Evolutionary conservation across 37 sponge, comb jelly and placozoan species (phyloP).

Genomic region (Spongilla lacustris): DNA sequence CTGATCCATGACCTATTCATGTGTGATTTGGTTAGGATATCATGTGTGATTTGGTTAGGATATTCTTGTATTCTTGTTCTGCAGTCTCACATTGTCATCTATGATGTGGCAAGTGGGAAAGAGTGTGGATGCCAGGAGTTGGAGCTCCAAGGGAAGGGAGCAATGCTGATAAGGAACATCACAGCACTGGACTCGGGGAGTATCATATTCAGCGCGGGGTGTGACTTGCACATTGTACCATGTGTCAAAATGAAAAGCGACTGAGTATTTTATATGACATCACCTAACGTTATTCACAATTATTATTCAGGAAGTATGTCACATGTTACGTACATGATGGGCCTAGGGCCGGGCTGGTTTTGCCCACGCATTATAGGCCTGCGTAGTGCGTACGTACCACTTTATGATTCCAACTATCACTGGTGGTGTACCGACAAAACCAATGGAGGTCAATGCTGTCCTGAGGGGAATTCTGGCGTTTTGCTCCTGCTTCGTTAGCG

Average conservation of each 20-base stretch:
- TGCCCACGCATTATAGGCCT: too few species aligned
- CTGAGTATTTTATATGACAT: neutral
- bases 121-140: conserved; percentile 19
- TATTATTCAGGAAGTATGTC: neutral
- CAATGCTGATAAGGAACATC: conserved; percentile 27
- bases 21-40: too few species aligned
- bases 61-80: neutral
- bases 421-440: neutral
- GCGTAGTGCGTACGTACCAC: too few species aligned
- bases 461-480: neutral
- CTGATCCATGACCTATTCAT: too few species aligned
- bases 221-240: conserved; percentile 48
- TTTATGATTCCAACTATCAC: too few species aligned
- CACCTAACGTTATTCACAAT: neutral
- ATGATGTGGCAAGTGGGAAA: conserved; percentile 27
- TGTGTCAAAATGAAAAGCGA: conserved; percentile 61
- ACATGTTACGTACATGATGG: neutral
- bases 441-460: neutral
- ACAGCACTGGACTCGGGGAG: conserved; percentile 17
- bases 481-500: neutral
- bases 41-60: too few species aligned
- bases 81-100: conserved; percentile 35
- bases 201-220: conserved; percentile 55
- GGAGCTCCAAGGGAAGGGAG: neutral
- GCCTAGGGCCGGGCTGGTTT: neutral